A percentile compares a stretch with the other conserved stretches of the same genome.
These are phyloP conservation scores for Choloepus hoffmanni DNA, from an alignment of 2,113 vertebrate species.

Conservation along the genomic window DNA sequence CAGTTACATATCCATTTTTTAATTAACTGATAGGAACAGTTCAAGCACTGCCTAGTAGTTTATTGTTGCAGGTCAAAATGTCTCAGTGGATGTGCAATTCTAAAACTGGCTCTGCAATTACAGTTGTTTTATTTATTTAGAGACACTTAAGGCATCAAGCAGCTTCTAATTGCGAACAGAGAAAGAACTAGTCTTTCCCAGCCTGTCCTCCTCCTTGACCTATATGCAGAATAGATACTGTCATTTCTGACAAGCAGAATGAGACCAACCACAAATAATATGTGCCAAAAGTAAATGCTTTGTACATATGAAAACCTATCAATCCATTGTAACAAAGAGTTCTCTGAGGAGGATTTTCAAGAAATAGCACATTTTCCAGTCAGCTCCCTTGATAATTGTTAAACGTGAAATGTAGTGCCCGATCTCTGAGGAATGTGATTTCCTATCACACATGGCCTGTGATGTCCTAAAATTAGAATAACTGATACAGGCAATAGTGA, in stretches of 20 bases:
- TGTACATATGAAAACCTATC: background rate
- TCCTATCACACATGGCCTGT: background rate
- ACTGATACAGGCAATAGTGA: background rate
- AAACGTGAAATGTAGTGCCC: background rate
- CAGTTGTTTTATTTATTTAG: constrained; percentile 77
- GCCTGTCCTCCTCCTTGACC: constrained; percentile 44
- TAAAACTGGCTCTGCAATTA: constrained; percentile 76
- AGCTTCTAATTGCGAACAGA: constrained; percentile 72
- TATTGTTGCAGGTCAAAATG: constrained; percentile 66
- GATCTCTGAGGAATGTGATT: background rate
- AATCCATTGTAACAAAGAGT: background rate
- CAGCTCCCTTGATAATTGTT: background rate
- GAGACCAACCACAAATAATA: constrained; percentile 26
- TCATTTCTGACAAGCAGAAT: constrained; percentile 64
- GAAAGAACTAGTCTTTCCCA: constrained; percentile 49
- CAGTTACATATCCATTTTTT: constrained; percentile 58
- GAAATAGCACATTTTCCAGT: background rate
- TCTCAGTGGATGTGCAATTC: constrained; percentile 62
- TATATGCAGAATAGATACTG: constrained; percentile 20
- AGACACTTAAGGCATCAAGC: constrained; percentile 66
- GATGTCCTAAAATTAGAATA: constrained; percentile 56
- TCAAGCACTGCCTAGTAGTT: constrained; percentile 67
- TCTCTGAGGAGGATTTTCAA: constrained; percentile 21
- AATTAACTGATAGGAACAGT: constrained; percentile 77
- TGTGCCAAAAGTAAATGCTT: constrained; percentile 47